Base-by-base conservation (phyloP, 2,888 invertebrate species). In the Drosophila formosana region DNA sequence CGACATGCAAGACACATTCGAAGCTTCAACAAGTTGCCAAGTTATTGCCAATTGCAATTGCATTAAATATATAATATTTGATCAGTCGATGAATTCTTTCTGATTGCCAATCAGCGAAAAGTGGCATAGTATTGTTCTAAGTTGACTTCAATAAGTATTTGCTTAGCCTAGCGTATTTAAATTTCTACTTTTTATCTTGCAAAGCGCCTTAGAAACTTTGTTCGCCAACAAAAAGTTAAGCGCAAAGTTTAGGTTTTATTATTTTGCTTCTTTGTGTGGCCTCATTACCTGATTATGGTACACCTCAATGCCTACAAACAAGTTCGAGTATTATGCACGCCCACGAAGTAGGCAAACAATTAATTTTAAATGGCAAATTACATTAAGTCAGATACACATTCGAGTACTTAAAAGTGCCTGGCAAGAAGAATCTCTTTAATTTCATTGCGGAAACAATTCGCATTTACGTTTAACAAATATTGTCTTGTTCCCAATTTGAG, bases 391-490 rank as follows among this genome's bases (percentile, higher is more conserved):
- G 11, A 4, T 5, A 37, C 5, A 37, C n/a, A 37, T 37, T n/a
- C 11, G 4, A n/a, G 37, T 37, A 34, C 30, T 37, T 26, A 13
- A 13, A 66, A 56, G 76, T 69, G 55, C 28, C 39, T 57, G 62
- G 32, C 13, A 53, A 53, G 46, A 53, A 64, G 39, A 67, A 72
- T 60, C 60, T 66, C 60, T 68, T 70, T 55, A 64, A 57, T 73
- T 78, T 75, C 63, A 77, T 69, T 78, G 65, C 80, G 89, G 86
- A 88, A 89, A 72, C 62, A 67, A 78, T 87, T 41, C 39, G 39
- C 39, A 41, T 41, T 85, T 72, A 58, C 60, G 41, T 62, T 76
- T 65, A 62, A 72, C 86, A 85, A 87, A 87, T 87, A 89, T 88
- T 88, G 65, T 78, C 79, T 75, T 82, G 74, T 66, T 71, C 89